phyloP scores from a whole-genome alignment of 2,888 invertebrate species.

The Therioaphis trifolii region DNA sequence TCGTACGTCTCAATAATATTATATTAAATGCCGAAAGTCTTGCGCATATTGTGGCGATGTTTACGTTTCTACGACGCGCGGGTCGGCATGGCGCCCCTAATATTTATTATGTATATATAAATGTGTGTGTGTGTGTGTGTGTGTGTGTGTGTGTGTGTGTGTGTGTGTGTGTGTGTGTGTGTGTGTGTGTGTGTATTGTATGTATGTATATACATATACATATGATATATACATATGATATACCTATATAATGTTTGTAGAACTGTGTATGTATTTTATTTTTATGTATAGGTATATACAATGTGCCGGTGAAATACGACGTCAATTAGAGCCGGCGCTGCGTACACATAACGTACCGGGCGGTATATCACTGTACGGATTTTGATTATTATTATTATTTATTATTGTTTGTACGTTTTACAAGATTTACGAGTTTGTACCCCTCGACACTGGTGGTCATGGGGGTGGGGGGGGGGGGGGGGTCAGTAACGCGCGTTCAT shows the following conservation, averaged over 20 bases:
- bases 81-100: constrained; percentile 16
- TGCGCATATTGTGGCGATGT: background rate
- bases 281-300: no score
- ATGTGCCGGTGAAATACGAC: constrained; percentile 34
- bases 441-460: background rate
- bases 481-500: no score
- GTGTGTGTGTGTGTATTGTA: no score
- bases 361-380: constrained; percentile 6
- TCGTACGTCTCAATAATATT: constrained; percentile 21
- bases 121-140: no score
- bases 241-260: no score
- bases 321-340: constrained; percentile 37
- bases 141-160: background rate
- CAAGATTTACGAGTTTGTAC: constrained; percentile 1
- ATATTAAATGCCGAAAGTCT: background rate
- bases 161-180: background rate
- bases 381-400: constrained; percentile 1
- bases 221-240: no score
- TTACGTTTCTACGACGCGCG: constrained; percentile 13
- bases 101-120: background rate
- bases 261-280: no score
- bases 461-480: no score
- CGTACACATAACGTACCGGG: background rate
- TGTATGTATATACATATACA: background rate
- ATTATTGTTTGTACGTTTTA: background rate